Base-by-base conservation (phyloP, 2,797 vertebrate species). In the Botia almorhae region DNA sequence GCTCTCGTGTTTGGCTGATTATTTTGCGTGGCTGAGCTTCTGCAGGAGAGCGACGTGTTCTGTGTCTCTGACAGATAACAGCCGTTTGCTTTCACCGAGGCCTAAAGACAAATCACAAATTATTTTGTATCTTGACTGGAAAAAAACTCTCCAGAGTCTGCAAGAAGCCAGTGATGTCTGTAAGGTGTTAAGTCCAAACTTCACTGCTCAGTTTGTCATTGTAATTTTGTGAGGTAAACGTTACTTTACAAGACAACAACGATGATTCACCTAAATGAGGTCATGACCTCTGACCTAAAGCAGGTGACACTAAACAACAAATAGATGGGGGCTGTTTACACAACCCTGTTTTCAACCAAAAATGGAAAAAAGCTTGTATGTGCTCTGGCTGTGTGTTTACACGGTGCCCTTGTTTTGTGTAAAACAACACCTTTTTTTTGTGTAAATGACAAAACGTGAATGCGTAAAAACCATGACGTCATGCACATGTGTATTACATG, bases 41-140 rank as follows among this genome's bases (percentile, higher is more conserved):
- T 88, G 81, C 87, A 86, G 63, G 77, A 67, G 76, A 80, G 83
- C 75, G 39, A 74, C 17, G 69, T 76, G 78, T 56, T 55, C 83
- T 78, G 81, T 81, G 81, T 74, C 48, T 58, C 55, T 87, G 79
- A 79, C 73, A 81, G 76, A 84, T 84, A 83, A 84, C 79, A 74
- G 71, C 80, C 70, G 83, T 85, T 85, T 80, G 60, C 81, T 81
- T 83, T 85, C 77, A 85, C 81, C 80, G 84, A 85, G 78, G 78
- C 84, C 84, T 83, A 70, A 73, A 76, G 75, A 70, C 69, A 75
- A 79, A 84, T 81, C 69, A 74, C 78, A 65, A 77, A 81, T 76
- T 81, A 78, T 82, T 82, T 82, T 63, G 78, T 81, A 74, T 17
- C 53, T 67, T 60, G 75, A 50, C 70, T 60, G 81, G 55, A 82